phyloP scores from a whole-genome alignment of 92 coral and sea anemone genomes.

The Epizoanthus fatuus region DNA sequence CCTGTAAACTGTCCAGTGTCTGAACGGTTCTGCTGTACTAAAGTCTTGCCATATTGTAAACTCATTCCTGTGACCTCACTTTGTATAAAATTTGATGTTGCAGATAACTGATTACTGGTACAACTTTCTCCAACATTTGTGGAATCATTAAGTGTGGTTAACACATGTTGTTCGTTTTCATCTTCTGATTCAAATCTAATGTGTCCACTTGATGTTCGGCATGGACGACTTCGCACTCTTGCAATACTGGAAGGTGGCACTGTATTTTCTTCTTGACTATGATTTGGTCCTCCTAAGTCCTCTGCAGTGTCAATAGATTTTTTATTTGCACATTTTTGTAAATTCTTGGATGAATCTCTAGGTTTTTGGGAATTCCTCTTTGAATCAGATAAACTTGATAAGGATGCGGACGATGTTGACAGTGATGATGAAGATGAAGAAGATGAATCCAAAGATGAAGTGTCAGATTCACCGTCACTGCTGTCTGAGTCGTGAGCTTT shows the following conservation, averaged over 20 bases:
- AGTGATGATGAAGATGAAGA: constrained; percentile 39
- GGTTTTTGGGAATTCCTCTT: too few species aligned
- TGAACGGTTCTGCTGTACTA: not conserved
- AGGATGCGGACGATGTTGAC: constrained; percentile 16
- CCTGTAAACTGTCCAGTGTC: not conserved
- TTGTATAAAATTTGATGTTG: not conserved
- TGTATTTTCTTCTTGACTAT: too few species aligned
- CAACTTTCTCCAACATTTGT: not conserved
- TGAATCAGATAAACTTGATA: constrained; percentile 10
- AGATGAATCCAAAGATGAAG: constrained; percentile 27
- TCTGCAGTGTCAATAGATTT: not conserved
- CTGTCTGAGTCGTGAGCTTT: not conserved
- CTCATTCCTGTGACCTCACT: not conserved
- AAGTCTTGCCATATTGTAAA: not conserved
- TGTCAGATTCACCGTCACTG: constrained; percentile 2
- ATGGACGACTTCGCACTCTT: not conserved
- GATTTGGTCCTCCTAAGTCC: too few species aligned
- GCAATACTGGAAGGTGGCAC: too few species aligned
- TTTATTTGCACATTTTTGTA: not conserved
- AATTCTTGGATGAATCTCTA: too few species aligned
- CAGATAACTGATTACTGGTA: not conserved
- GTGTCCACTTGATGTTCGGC: constrained; percentile 53
- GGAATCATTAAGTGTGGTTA: not conserved
- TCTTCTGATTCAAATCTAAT: constrained; percentile 86
- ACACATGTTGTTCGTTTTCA: not conserved